Base-by-base conservation (phyloP, 2,888 invertebrate species). In the Timema cristinae region DNA sequence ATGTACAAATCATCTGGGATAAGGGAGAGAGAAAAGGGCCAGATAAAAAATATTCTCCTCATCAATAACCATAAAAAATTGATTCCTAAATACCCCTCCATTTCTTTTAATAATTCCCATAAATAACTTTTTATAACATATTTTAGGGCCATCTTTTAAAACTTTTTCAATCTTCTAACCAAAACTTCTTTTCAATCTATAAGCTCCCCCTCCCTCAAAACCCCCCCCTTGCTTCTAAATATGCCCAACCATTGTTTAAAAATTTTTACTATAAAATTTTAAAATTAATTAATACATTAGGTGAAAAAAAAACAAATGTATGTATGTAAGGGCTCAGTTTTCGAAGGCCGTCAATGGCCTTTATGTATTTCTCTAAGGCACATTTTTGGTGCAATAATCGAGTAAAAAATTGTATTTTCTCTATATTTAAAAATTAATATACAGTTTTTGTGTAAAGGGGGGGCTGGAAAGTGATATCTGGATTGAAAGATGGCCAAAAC, bases 381-480 rank as follows among this genome's bases (percentile, higher is more conserved):
- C 54, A 54, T 54, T 54, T 54, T 54, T 54, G 11, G 54, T 54
- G 8, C 13, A 5, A 47, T 63, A 47, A 15, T 63, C 48, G 32
- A 63, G 5, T 47, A n/a, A 32, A 32, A 2, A 32, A 4, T 32
- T 32, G 32, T 32, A 32, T 32, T 32, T 32, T 4, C 4, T 1
- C 32, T 32, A 32, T 1, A 32, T 1, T 4, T 32, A 32, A 32
- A 1, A 32, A 32, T 32, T 32, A 32, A 32, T 32, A 32, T 32
- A 32, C 32, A 47, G 50, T 66, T 72, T 49, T 13, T 54, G 6
- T 51, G 74, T 72, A 5, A 77, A 97, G 98, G 97, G n/a, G 92
- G 92, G 93, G 94, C 75, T 99, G 98, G 98, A 93, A 93, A 79
- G 83, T 95, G 13, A 85, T 98, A 76, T 90, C 92, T 79, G 98